Percentiles rank a stretch among this genome's conserved stretches.
These are phyloP conservation scores for Corythornis madagascariensis DNA, from an alignment of 2,113 vertebrate species.

Conservation along the genomic window DNA sequence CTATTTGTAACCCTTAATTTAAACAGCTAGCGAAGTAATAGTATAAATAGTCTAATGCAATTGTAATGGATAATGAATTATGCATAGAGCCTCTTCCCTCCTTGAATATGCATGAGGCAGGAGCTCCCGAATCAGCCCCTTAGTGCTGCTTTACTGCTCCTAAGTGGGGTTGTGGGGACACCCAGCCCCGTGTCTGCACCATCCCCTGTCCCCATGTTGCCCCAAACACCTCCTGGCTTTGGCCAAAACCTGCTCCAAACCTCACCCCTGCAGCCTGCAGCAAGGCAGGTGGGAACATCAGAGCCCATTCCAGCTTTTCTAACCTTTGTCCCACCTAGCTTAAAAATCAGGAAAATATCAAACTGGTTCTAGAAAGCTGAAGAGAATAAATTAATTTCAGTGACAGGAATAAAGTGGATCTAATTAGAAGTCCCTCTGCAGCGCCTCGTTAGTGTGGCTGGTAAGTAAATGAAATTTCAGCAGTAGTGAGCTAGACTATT, in stretches of 20 bases:
- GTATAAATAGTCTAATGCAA: conserved; percentile 58
- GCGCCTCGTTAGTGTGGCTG: conserved; percentile 84
- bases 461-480: conserved; percentile 89
- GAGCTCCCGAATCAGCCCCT: not conserved
- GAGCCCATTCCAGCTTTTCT: conserved; percentile 15
- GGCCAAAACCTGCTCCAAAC: not conserved
- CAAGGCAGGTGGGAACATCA: not conserved
- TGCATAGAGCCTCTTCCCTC: conserved; percentile 40
- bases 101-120: conserved; percentile 56
- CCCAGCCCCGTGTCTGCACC: not conserved
- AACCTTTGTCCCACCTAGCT: not conserved
- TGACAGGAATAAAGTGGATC: conserved; percentile 93
- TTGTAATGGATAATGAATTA: conserved; percentile 58
- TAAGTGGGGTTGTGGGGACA: not conserved
- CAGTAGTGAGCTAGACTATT: conserved; percentile 85
- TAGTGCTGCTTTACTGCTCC: not conserved
- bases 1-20: conserved; percentile 64
- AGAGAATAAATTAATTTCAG: conserved; percentile 88
- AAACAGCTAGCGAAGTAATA: conserved; percentile 59
- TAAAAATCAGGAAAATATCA: conserved; percentile 68
- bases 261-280: not conserved
- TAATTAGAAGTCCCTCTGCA: conserved; percentile 89
- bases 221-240: not conserved
- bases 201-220: not conserved
- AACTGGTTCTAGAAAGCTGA: conserved; percentile 80